Base-by-base conservation (phyloP, 2,888 invertebrate species). In the Ormyrus rosae region DNA sequence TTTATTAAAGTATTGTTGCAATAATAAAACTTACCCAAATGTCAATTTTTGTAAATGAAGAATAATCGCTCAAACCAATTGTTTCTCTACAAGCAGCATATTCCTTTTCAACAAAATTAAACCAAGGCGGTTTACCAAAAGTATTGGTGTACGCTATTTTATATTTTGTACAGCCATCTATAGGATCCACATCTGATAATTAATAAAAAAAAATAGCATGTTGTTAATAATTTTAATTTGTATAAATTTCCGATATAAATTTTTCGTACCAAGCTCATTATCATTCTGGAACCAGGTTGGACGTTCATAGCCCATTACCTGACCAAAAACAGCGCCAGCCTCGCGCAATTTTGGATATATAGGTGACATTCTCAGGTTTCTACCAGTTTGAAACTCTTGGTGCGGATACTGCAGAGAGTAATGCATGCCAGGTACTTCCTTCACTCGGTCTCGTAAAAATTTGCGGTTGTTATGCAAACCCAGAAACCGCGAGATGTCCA, bases 261-360 rank as follows among this genome's bases (percentile, higher is more conserved):
- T 34, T 34, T 34, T 34, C 34, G 82, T 88, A 92, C 92, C 92
- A 74, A 89, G 87, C 77, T 91, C 91, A 73, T 91, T 91, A 11
- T 91, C 89, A 48, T 91, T 91, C 86, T 96, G 95, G 89, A 98
- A 99, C 94, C 96, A 99, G 55, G 96, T 94, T 0, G 99, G 98
- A 82, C 99, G 92, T 90, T 99, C 99, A 90, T 99, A 99, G 0
- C 99, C 99, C 98, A 99, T 99, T 50, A 97, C 96, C 90, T 99
- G 98, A 0, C 98, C 97, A 89, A 99, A 99, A 6, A 98, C 96
- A 0, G 98, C 99, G 0, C 98, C 98, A 9, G 96, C 96, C 88
- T 96, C 96, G 83, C 96, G 93, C 13, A 99, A 91, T 80, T 97
- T 96, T 0, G 98, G 97, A 92, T 98, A 98, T 83, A 99, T 96